Base-by-base conservation (phyloP, 2,113 vertebrate species). In the Equus quagga region DNA sequence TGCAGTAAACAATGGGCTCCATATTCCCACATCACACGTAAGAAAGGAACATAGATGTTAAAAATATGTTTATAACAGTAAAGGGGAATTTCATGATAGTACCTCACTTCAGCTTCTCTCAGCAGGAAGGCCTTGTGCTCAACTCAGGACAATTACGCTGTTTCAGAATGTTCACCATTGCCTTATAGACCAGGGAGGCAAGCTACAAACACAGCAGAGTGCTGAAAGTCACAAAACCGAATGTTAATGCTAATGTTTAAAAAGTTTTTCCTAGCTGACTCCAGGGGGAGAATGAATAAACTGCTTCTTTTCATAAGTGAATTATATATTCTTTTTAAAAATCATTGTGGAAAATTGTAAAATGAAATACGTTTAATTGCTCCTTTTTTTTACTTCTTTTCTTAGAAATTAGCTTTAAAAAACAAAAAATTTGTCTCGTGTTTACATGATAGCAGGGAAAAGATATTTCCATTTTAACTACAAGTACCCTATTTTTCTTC, bases 21-120 rank as follows among this genome's bases (percentile, higher is more conserved):
- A 4, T 79, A 70, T 56, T 2, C 26, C 11, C 21, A 56, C 54
- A 60, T 96, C 49, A 85, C 28, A 96, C 28, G 69, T 67, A 92
- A 73, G 78, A 96, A 89, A 86, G 56, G 2, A 92, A 95, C 91
- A 92, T 83, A 97, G 64, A 54, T 90, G 36, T 79, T 54, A 19
- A 70, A 41, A 85, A 12, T 10, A 85, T 17, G 49, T 92, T 79
- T 98, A 5, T 67, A 72, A 79, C 84, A 84, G 81, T 73, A 96
- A 91, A 91, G 23, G 4, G 24, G 92, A 46, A 62, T 69, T 98
- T 97, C 94, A 54, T 41, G 97, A 31, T 73, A 62, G 82, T 49
- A 60, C 75, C 18, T 93, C 5, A 87, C 13, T 60, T 62, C 15
- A 90, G 13, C 36, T 87, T 49, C 84, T 97, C 21, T 13, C 94